A percentile compares a stretch with the other conserved stretches of the same genome.
Conservation (phyloP, 2,113 vertebrate species). For the Urocolius indicus region DNA sequence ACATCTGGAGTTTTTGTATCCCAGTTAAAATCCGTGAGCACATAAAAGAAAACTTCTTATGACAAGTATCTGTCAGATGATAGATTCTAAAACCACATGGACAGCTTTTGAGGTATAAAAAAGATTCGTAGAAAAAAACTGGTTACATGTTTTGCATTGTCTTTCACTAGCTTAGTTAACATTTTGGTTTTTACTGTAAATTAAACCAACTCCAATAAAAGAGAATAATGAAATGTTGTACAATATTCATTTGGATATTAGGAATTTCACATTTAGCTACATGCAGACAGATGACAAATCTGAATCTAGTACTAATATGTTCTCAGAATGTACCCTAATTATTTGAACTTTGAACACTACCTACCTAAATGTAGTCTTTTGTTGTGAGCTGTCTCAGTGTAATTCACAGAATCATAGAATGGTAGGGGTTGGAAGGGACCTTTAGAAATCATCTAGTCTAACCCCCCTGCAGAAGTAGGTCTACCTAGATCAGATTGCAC, state of each 20-base stretch:
- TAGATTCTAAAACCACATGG: background rate
- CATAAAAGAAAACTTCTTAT: background rate
- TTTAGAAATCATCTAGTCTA: too few relatives aligned
- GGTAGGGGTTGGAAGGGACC: too few relatives aligned
- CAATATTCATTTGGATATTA: background rate
- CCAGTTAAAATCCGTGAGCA: background rate
- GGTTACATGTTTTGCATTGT: background rate
- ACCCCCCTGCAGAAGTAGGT: too few relatives aligned
- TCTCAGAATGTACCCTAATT: background rate
- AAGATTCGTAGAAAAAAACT: background rate
- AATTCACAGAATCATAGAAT: background rate
- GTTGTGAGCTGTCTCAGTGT: background rate
- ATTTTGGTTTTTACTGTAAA: background rate
- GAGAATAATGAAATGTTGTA: background rate
- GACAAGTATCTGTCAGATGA: background rate
- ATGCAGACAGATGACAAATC: background rate
- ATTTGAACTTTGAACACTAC: background rate
- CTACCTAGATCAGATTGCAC: too few relatives aligned
- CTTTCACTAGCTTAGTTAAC: background rate
- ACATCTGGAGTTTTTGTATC: background rate
- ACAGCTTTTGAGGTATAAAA: background rate
- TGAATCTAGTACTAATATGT: background rate
- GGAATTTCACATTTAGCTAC: background rate
- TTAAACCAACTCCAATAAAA: background rate
- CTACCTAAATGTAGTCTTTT: background rate